Evolutionary conservation across 2,888 invertebrate species (phyloP), one percentile per base, ranked within the genome.

Genomic region (Heliconius hortense): DNA sequence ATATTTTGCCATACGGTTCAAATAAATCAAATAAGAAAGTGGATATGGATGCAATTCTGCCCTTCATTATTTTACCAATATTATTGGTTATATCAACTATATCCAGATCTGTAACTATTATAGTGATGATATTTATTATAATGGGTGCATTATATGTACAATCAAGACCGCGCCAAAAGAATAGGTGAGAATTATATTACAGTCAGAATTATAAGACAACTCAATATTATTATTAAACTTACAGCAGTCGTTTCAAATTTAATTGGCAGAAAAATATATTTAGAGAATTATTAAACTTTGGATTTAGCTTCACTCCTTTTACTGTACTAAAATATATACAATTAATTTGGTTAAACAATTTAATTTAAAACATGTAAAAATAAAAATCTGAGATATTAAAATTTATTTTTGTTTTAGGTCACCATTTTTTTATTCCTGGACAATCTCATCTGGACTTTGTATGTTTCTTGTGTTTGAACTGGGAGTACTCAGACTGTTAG

Each of bases 391-490:
- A 48, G 5, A 48, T 56, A n/a, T 56, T 56, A 56, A 56, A 56
- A 56, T 62, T 68, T 35, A 67, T 74, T 73, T 31, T 69, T 59
- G 39, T 1, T 75, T n/a, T 85, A 94, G 95, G 77, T 96, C 97
- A 2, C 95, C 96, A 83, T 97, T 97, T 87, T 97, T 97, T 87
- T 94, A 95, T 78, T 95, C 96, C 80, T 97, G 97, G 97, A 95
- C 96, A 1, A 84, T 96, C 63, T 95, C 96, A 66, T 97, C 97
- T 15, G 94, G 95, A 5, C 82, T 96, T 7, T 94, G 95, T 81
- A 90, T 97, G 86, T 95, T 96, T 83, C 81, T 96, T 31, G 94
- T 97, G 28, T 97, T 97, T 89, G 96, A 97, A 86, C 87, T 95
- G 74, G 91, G 93, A 78, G 96, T 97, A n/a, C 95, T 97, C 53